Conservation (phyloP, 2,797 vertebrate genomes). For the Tokudaia tokunoshimensis region DNA sequence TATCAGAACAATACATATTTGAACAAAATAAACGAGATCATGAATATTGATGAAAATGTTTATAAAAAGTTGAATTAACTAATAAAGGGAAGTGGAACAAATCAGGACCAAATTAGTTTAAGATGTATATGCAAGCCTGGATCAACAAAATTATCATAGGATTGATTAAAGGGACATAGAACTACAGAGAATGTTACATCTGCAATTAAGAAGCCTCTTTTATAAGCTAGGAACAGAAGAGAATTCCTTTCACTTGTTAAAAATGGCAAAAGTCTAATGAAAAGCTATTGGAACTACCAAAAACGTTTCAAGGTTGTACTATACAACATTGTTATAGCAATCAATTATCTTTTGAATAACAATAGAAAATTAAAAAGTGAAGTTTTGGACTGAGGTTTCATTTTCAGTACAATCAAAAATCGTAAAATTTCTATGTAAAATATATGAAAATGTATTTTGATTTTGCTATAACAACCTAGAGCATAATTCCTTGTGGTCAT, state of each 20-base stretch:
- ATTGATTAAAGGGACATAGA: not conserved
- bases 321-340: not conserved
- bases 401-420: not conserved
- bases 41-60: not conserved
- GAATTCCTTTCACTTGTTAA: not conserved
- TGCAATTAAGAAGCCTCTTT: not conserved
- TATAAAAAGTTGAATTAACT: not conserved
- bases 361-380: not conserved
- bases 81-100: not conserved
- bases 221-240: not conserved
- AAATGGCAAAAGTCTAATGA: not conserved
- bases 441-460: not conserved
- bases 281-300: not conserved
- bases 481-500: not conserved
- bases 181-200: not conserved
- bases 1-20: not conserved
- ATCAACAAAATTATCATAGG: not conserved
- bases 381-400: not conserved
- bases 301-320: not conserved
- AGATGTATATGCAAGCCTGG: not conserved
- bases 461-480: not conserved
- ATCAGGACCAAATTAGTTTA: not conserved
- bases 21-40: not conserved
- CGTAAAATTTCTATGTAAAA: not conserved
- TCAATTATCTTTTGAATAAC: not conserved